Base-by-base conservation (phyloP, 2,113 vertebrate species). In the Crotophaga sulcirostris region DNA sequence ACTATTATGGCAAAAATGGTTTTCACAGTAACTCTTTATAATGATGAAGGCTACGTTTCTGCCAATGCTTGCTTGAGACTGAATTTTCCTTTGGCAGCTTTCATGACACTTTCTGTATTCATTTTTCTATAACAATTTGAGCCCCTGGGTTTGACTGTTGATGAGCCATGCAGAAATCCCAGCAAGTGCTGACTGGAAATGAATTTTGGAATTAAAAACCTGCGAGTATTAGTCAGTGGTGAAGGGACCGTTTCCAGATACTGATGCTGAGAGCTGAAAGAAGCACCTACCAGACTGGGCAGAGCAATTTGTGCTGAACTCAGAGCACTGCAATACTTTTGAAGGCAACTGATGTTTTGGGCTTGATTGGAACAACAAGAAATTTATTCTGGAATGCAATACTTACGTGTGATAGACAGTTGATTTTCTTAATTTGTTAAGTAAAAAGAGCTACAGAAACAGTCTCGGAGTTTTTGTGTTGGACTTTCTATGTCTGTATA, bases 31-130 rank as follows among this genome's bases (percentile, higher is more conserved):
- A 6, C 38, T 69, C 54, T 63, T 90, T 63, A 58, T 59, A 85
- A 58, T 51, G 25, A 70, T 19, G 51, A 64, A 82, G 24, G 9
- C 6, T 89, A 12, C 45, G 72, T 82, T 93, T 84, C 74, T 91
- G 62, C 51, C 54, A 94, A 38, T 69, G 45, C 13, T 60, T 16
- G 56, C 66, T 66, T 73, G 42, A 94, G 55, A 79, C 10, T 54
- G 16, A 69, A 85, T 93, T 93, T 89, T 89, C 29, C 75, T 85
- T 87, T 66, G 38, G 29, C 59, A 87, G 63, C 34, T 91, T 91
- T 93, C 24, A 42, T 80, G 17, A 63, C 45, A 85, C 29, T 85
- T 87, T 87, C 40, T 67, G 36, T 73, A 74, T 90, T 91, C 23
- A 33, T 51, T 91, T 94, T 96, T 80, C 45, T 58, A n/a, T 45